Base-by-base conservation (phyloP, 2,888 invertebrate genomes). In the Steinernema carpocapsae region DNA sequence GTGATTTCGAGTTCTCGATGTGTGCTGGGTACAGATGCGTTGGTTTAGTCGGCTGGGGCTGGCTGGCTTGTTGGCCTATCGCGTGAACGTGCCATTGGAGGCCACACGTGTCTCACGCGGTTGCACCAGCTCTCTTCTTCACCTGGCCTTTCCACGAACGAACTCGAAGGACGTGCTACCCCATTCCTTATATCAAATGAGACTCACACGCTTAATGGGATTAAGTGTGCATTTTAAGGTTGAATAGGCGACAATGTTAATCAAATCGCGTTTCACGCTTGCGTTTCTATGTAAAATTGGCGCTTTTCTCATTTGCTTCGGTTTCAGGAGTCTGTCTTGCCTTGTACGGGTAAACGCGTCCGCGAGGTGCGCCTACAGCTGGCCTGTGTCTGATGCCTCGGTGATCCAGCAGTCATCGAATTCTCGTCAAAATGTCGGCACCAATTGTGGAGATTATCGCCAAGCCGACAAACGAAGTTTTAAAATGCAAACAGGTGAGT, bases 261-360 rank as follows among this genome's bases (percentile, higher is more conserved):
- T 24, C 17, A 29, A 14, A 64, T 64, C 64, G 64, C 32, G 64
- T 32, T 64, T 4, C 17, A 32, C 32, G 64, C 64, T 32, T 64
- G 29, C 29, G 14, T 48, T 48, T 19, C n/a, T 14, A 10, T 32
- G 64, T 32, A 17, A 64, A 29, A 29, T 32, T 29, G n/a, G 37
- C 10, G 37, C 10, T 10, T 37, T 37, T 37, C 32, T 64, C 64
- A 26, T 64, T 29, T 12, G 64, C 37, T 64, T 64, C 29, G 32
- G 29, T 32, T 64, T 64, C 32, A 64, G 64, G 64, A 64, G 64
- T 64, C 37, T 32, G 37, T 26, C 64, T 64, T 64, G 64, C 64
- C 64, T 64, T 64, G 64, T 64, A 64, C 64, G 64, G 64, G 64
- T 64, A 64, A 32, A 64, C 64, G 64, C 64, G 64, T 64, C 64